Evolutionary conservation across 2,113 vertebrate genomes (phyloP).

Genomic region (Brachypteracias leptosomus): DNA sequence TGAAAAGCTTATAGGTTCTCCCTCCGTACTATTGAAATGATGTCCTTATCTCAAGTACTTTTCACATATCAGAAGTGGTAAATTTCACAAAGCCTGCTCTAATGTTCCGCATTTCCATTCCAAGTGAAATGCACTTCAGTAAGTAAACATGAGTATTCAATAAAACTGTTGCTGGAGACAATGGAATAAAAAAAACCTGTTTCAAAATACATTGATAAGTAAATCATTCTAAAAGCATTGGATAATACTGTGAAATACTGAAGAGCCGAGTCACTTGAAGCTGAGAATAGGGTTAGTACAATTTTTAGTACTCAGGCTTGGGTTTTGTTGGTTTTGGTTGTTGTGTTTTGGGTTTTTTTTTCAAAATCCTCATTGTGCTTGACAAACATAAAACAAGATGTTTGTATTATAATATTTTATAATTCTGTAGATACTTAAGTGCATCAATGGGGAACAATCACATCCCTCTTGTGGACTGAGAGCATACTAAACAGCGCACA

Average conservation of each 20-base stretch:
- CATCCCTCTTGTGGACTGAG: not conserved
- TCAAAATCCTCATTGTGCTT: constrained; percentile 5
- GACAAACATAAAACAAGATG: constrained; percentile 30
- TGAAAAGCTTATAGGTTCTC: constrained; percentile 68
- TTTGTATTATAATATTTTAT: not conserved
- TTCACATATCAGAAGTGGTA: constrained; percentile 77
- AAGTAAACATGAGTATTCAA: constrained; percentile 74
- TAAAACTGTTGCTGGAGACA: constrained; percentile 57
- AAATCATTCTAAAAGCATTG: constrained; percentile 59
- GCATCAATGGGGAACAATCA: constrained; percentile 15
- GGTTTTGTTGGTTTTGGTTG: not conserved
- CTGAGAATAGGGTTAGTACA: not conserved
- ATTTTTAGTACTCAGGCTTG: not conserved
- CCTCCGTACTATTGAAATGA: constrained; percentile 75
- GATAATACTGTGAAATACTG: constrained; percentile 7
- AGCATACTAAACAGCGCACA: not conserved
- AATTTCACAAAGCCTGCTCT: constrained; percentile 79
- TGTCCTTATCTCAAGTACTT: constrained; percentile 84
- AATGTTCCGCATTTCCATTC: constrained; percentile 80
- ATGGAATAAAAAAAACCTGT: not conserved
- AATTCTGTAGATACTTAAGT: not conserved
- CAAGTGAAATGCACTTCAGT: constrained; percentile 79
- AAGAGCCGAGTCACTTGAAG: constrained; percentile 7
- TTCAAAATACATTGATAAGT: constrained; percentile 66
- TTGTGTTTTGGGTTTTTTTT: not conserved